These are phyloP conservation scores for Lycaena phlaeas DNA, from an alignment of 2,888 invertebrate species.

Conservation along the genomic window DNA sequence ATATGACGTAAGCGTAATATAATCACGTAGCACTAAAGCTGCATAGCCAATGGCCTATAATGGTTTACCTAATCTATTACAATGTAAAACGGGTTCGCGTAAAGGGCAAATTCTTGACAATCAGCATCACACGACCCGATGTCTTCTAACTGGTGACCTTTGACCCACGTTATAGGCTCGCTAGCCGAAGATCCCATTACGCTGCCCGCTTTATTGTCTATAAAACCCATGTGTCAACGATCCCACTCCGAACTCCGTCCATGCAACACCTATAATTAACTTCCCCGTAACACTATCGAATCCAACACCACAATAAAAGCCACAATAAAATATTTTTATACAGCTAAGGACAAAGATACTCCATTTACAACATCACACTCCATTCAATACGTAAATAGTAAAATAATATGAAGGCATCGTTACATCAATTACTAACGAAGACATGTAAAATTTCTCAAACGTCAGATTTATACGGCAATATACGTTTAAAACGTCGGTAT, in stretches of 20 bases:
- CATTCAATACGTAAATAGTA: conserved; percentile 44
- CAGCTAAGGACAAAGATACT: conserved; percentile 11
- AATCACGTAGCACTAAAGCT: no score
- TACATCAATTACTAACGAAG: conserved; percentile 56
- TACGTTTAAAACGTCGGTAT: conserved; percentile 35
- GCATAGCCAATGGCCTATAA: neutral
- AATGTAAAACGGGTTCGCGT: conserved; percentile 3
- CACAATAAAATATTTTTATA: conserved; percentile 10
- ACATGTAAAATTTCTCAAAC: conserved; percentile 64
- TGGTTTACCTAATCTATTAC: conserved; percentile 4
- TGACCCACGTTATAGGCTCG: conserved; percentile 39
- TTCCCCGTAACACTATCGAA: conserved; percentile 31
- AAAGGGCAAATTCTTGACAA: conserved; percentile 18
- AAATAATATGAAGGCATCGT: conserved; percentile 50
- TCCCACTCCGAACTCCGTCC: conserved; percentile 29
- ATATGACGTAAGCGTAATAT: no score
- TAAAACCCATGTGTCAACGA: conserved; percentile 52
- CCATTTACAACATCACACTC: conserved; percentile 51
- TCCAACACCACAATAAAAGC: conserved; percentile 4
- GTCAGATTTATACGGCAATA: conserved; percentile 56
- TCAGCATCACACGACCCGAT: conserved; percentile 20
- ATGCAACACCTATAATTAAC: conserved; percentile 11
- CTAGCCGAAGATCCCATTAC: conserved; percentile 49
- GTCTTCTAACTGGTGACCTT: conserved; percentile 33
- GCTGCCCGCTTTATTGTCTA: conserved; percentile 54